phyloP scores from a whole-genome alignment of 1,140 invertebrate species.

The Philopotamus ludificatus region DNA sequence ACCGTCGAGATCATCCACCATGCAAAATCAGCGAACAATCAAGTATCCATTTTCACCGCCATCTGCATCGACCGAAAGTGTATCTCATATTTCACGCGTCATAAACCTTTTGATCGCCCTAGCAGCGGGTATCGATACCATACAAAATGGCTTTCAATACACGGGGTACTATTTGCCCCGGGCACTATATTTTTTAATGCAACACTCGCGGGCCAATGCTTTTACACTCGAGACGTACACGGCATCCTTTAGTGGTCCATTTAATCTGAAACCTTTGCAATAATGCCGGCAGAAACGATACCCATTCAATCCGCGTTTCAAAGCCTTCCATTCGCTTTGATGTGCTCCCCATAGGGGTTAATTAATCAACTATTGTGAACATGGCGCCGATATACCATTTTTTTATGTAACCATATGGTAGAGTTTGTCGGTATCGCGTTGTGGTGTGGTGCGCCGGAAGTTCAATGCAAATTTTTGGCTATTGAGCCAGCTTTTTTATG shows the following conservation, averaged over 20 bases:
- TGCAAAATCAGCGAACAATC: constrained; percentile 13
- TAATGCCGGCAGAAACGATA: constrained; percentile 34
- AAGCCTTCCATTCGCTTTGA: constrained; percentile 15
- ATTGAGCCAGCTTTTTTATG: no score
- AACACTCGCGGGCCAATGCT: constrained; percentile 33
- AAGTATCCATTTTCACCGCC: constrained; percentile 27
- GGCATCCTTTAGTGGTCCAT: constrained; percentile 41
- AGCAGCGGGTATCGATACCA: background rate
- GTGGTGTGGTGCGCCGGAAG: no score
- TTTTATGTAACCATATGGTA: background rate
- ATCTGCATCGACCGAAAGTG: constrained; percentile 27
- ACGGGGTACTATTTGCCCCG: constrained; percentile 26
- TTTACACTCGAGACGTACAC: constrained; percentile 33
- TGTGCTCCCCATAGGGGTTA: background rate
- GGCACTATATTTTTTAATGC: constrained; percentile 41
- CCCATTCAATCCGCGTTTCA: constrained; percentile 30
- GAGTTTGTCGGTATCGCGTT: background rate
- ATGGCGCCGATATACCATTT: background rate
- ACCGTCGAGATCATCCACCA: constrained; percentile 7
- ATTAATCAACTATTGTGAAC: constrained; percentile 23
- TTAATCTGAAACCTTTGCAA: constrained; percentile 40
- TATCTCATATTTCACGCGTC: constrained; percentile 41
- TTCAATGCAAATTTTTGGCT: no score
- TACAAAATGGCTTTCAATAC: constrained; percentile 40
- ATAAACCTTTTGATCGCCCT: constrained; percentile 38